Evolutionary conservation across 2,797 vertebrate genomes (phyloP).

Genomic region (Tamandua tetradactyla): DNA sequence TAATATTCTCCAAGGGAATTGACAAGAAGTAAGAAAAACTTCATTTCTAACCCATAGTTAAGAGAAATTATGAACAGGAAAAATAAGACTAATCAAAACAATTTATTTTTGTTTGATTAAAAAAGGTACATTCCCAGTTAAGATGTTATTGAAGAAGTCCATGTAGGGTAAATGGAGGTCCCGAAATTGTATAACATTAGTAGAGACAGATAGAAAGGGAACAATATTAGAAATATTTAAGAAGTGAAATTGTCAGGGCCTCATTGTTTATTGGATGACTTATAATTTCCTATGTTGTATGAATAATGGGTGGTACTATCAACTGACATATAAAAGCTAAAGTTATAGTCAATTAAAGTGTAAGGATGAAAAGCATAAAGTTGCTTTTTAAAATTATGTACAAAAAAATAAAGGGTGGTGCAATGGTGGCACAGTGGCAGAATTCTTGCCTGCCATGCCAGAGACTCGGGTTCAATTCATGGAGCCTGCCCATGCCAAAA

Average conservation of each 20-base stretch:
- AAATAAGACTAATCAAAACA: background rate
- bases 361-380: background rate
- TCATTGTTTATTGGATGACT: background rate
- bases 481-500: no score
- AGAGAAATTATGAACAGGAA: background rate
- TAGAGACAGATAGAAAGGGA: background rate
- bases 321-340: background rate
- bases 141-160: background rate
- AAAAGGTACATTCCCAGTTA: background rate
- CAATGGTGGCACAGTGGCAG: no score
- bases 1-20: conserved; percentile 56
- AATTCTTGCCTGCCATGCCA: no score
- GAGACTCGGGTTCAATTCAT: no score
- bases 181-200: background rate
- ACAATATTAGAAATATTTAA: background rate
- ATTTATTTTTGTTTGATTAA: background rate
- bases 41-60: background rate
- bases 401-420: no score
- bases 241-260: background rate
- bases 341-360: background rate
- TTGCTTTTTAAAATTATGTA: background rate
- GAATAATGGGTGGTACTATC: background rate
- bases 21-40: background rate
- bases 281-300: background rate
- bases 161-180: background rate